phyloP scores from a whole-genome alignment of 35 echinoderm and acorn worm genomes.

The Nesometra sesokonis region DNA sequence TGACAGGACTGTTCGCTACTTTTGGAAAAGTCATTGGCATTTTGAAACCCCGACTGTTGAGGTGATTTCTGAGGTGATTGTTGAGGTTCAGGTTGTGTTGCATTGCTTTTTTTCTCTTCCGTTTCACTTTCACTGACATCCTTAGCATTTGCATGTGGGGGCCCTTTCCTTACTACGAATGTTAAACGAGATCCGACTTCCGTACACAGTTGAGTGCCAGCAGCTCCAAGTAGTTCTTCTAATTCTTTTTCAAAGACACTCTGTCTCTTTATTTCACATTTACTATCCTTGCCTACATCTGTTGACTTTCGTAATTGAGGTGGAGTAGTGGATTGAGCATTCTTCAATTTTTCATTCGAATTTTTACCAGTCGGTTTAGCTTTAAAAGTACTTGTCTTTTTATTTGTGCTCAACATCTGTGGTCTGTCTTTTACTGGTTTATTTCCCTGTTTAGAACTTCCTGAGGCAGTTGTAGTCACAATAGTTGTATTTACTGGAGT shows the following conservation, averaged over 20 bases:
- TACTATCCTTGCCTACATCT: background rate
- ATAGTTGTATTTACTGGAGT: constrained; percentile 50
- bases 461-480: background rate
- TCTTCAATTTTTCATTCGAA: background rate
- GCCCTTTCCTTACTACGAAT: background rate
- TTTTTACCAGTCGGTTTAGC: background rate
- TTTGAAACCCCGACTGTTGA: too few species aligned
- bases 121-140: background rate
- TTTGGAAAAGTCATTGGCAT: background rate
- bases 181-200: background rate
- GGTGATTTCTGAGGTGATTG: background rate
- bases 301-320: background rate
- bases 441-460: background rate
- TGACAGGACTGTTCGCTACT: background rate
- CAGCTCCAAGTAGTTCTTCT: background rate
- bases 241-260: background rate
- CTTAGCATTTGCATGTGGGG: background rate
- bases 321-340: background rate
- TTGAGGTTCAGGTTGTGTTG: background rate
- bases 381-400: background rate
- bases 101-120: background rate
- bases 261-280: background rate
- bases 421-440: background rate
- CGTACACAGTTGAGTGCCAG: background rate
- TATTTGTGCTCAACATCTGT: background rate